A percentile compares a stretch with the other conserved stretches of the same genome.
phyloP scores from a whole-genome alignment of 2,888 invertebrate genomes.

The Lycaena phlaeas region DNA sequence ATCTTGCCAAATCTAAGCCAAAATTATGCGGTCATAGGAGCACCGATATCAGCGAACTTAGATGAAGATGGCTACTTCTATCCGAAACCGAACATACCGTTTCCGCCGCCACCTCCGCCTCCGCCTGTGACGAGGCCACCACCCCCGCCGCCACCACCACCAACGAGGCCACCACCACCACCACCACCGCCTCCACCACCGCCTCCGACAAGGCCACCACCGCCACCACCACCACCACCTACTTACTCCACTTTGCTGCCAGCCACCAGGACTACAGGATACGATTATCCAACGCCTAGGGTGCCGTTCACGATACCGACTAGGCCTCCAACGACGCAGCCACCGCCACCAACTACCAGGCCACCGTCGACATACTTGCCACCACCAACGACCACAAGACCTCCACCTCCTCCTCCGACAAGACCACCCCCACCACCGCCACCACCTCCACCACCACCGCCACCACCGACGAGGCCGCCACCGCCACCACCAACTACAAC shows the following conservation, averaged over 20 bases:
- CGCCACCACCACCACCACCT: too few relatives aligned
- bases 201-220: slow-evolving; percentile 12
- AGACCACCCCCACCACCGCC: slow-evolving; percentile 13
- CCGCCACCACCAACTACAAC: slow-evolving; percentile 9
- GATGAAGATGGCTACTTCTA: slow-evolving; percentile 66
- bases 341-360: neutral
- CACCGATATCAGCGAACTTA: slow-evolving; percentile 45
- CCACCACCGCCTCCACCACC: slow-evolving; percentile 9
- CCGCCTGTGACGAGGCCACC: slow-evolving; percentile 21
- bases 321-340: slow-evolving; percentile 3
- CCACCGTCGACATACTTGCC: too few relatives aligned
- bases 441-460: slow-evolving; percentile 5
- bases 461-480: slow-evolving; percentile 4
- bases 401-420: slow-evolving; percentile 4
- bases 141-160: slow-evolving; percentile 17
- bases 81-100: slow-evolving; percentile 54
- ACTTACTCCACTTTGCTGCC: slow-evolving; percentile 12
- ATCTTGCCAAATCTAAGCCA: slow-evolving; percentile 45
- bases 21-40: slow-evolving; percentile 55
- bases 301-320: slow-evolving; percentile 9
- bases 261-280: neutral
- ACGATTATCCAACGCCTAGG: slow-evolving; percentile 4
- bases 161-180: slow-evolving; percentile 14
- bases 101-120: slow-evolving; percentile 38
- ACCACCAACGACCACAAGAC: slow-evolving; percentile 12